These are phyloP conservation scores for Gallinago nigripennis DNA, from an alignment of 2,797 vertebrate species.

Conservation along the genomic window DNA sequence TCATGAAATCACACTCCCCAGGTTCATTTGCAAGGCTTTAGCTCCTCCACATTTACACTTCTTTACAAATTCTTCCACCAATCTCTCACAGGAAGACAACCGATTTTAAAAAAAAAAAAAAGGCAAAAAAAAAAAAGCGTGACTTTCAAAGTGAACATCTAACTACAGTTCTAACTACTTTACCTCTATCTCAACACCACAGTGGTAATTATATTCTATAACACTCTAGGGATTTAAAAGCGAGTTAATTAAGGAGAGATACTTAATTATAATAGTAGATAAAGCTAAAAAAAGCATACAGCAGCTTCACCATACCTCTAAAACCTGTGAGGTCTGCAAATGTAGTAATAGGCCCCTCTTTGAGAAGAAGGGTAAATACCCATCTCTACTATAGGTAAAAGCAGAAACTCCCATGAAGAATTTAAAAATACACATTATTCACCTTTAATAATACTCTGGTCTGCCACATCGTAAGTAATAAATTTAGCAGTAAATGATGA, in stretches of 20 bases:
- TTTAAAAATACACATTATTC: neutral
- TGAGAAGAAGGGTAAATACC: neutral
- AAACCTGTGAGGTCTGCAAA: neutral
- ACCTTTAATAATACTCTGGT: neutral
- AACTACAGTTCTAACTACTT: neutral
- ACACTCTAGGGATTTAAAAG: neutral
- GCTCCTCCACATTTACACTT: neutral
- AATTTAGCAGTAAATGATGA: neutral
- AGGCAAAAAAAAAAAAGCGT: neutral
- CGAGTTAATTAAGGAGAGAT: neutral
- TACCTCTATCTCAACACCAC: neutral
- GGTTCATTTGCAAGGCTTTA: neutral
- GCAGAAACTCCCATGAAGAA: neutral
- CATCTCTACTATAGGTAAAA: neutral
- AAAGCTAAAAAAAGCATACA: neutral
- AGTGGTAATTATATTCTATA: neutral
- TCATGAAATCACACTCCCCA: neutral
- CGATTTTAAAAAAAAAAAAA: neutral
- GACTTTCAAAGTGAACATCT: neutral
- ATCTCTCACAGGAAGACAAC: neutral
- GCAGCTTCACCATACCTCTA: neutral
- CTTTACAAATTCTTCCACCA: neutral
- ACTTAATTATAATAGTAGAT: neutral
- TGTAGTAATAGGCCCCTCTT: neutral
- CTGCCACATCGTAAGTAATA: rapidly evolving